Evolutionary conservation across 2,888 invertebrate species (phyloP).

Genomic region (Nebria salina): DNA sequence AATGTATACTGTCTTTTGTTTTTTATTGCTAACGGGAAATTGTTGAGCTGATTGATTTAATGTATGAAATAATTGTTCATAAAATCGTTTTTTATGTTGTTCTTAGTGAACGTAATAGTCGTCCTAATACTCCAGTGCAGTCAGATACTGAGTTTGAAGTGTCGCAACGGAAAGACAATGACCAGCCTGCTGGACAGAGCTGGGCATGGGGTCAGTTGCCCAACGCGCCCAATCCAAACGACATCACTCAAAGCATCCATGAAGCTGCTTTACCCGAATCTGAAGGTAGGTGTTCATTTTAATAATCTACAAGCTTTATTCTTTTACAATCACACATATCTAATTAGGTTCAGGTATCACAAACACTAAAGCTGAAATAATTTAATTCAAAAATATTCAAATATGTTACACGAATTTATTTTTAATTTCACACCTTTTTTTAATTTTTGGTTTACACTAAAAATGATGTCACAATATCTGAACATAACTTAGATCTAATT

Average conservation of each 20-base stretch:
- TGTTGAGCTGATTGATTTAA: no score
- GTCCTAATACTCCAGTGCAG: slow-evolving; percentile 86
- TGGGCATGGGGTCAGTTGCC: slow-evolving; percentile 95
- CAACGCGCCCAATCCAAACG: slow-evolving; percentile 58
- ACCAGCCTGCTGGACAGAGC: slow-evolving; percentile 67
- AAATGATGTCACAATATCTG: not conserved
- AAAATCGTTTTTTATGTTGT: slow-evolving; percentile 10
- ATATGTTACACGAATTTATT: not conserved
- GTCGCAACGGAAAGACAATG: slow-evolving; percentile 62
- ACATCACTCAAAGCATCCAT: slow-evolving; percentile 29
- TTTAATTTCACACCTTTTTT: not conserved
- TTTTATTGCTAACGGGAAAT: no score
- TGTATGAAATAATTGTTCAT: not conserved
- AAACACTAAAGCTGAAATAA: not conserved
- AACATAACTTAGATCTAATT: not conserved
- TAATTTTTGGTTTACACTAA: not conserved
- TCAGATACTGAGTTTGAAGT: slow-evolving; percentile 95
- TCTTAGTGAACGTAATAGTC: slow-evolving; percentile 63
- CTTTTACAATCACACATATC: slow-evolving; percentile 11
- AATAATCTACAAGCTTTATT: not conserved
- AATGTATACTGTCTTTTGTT: no score
- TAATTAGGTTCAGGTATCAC: not conserved
- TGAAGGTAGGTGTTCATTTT: slow-evolving; percentile 38
- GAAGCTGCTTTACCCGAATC: slow-evolving; percentile 28
- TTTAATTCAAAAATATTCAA: not conserved